Evolutionary conservation across 2,888 invertebrate species (phyloP), one percentile per base, ranked within the genome.

Genomic region (Dryococelus australis): DNA sequence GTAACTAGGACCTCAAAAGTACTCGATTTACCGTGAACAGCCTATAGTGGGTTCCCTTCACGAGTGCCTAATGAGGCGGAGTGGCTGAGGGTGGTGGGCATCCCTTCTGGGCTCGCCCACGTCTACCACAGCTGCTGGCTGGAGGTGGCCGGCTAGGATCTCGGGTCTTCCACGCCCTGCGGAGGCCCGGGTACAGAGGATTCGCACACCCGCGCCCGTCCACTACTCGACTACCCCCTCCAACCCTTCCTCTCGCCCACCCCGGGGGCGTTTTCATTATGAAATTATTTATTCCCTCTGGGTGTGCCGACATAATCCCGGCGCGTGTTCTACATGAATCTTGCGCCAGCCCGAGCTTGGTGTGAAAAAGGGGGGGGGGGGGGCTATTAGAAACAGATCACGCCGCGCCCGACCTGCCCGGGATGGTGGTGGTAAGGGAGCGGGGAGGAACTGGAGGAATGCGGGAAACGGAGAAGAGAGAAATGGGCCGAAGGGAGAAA

Each of bases 241-340:
- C 65, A 65, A 24, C 65, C 65, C 65, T n/a, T 65, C 51, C 65
- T 65, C 65, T 9, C 16, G 65, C 65, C 20, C 24, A 24, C 65
- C 65, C 65, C 65, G 8, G n/a, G 13, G 24, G 65, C 65, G 65
- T 65, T 65, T 24, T 65, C 65, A 65, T 65, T 65, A 65, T n/a
- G 65, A 65, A 65, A 65, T 65, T 65, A 65, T 65, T 65, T 65
- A 65, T 65, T 65, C 65, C 65, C 65, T n/a, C 8, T 24, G 65
- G n/a, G 65, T 65, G 65, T 65, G 65, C 65, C 65, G 65, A 65
- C 65, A 65, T 65, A 65, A 65, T 65, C 65, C 65, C 24, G 8
- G 65, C 65, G n/a, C 65, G 65, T 65, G 65, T 65, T 65, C 65
- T 65, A 65, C 65, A 65, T 65, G 65, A 65, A 65, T 65, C 65